Evolutionary conservation across 1,140 invertebrate species (phyloP), one percentile per base, ranked within the genome.

Genomic region (Latrodectus geometricus): DNA sequence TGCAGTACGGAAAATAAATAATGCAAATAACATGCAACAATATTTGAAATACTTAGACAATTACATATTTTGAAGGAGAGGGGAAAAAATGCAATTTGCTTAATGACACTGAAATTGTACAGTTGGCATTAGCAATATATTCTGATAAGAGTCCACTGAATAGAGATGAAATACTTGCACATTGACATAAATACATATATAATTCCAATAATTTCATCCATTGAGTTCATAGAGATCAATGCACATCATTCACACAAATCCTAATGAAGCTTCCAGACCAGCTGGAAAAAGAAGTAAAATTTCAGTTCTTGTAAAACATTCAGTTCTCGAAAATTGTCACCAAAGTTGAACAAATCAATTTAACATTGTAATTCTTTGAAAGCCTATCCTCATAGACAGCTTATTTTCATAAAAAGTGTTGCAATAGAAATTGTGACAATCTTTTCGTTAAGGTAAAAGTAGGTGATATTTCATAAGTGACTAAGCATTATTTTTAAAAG

Each of bases 251-350:
- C 68, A 72, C 61, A 8, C 23, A 48, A 65, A 84, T 76, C 3
- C 79, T 72, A 79, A 79, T 79, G 77, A 79, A 66, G 50, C 50
- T 14, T 84, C 82, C 82, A 84, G 82, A 49, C 82, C 82, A 84
- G 82, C 82, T 84, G 82, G 82, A 76, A 52, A 56, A 75, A 83
- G 20, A 65, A 17, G 69, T 20, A 74, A 74, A 74, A 74, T 52
- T 17, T 74, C 49, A 35, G 35, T 35, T 3, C 35, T 35, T 35
- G 35, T 35, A 35, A 35, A 35, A 35, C 35, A 35, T 35, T 35
- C 5, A 35, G 1, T 35, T 35, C 35, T 35, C 35, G 35, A 35
- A 35, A 35, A 35, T 35, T 35, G 35, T 35, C 35, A 3, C 35
- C 35, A 35, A 35, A 3, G 35, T 35, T 35, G 35, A 35, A 35